Percentiles rank a stretch among this genome's conserved stretches.
These are phyloP conservation scores for Pampus argenteus DNA, from an alignment of 2,797 vertebrate genomes.

Conservation along the genomic window DNA sequence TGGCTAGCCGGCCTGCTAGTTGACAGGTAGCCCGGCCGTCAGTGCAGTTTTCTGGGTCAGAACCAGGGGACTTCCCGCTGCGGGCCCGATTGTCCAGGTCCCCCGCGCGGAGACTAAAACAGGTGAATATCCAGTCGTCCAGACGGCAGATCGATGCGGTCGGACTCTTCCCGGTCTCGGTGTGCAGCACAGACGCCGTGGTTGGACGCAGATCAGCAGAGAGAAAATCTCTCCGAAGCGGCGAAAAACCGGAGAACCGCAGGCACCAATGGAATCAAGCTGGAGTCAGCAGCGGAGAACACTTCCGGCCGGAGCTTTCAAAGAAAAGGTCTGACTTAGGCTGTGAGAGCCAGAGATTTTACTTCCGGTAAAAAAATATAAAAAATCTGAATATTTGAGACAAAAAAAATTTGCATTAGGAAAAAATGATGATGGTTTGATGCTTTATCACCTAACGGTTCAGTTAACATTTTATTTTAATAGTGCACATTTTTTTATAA, in stretches of 20 bases:
- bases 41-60: conserved; percentile 63
- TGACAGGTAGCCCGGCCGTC: conserved; percentile 56
- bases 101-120: conserved; percentile 63
- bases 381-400: too few relatives aligned
- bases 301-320: not conserved
- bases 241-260: not conserved
- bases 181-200: not conserved
- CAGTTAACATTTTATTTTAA: too few relatives aligned
- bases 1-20: conserved; percentile 69
- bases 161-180: not conserved
- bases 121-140: conserved; percentile 12
- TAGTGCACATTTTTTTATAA: too few relatives aligned
- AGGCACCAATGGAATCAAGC: not conserved
- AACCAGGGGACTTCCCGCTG: conserved; percentile 65
- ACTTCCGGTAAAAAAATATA: too few relatives aligned
- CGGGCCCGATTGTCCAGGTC: conserved; percentile 82
- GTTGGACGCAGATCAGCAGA: not conserved
- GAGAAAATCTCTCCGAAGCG: conserved; percentile 2
- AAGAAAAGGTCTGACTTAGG: not conserved
- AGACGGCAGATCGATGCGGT: not conserved
- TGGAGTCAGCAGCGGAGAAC: not conserved
- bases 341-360: too few relatives aligned
- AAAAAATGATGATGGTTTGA: too few relatives aligned
- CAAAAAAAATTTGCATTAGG: too few relatives aligned
- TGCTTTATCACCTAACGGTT: too few relatives aligned